Evolutionary conservation across 2,888 invertebrate genomes (phyloP), one percentile per base, ranked within the genome.

Genomic region (Xanthia togata): DNA sequence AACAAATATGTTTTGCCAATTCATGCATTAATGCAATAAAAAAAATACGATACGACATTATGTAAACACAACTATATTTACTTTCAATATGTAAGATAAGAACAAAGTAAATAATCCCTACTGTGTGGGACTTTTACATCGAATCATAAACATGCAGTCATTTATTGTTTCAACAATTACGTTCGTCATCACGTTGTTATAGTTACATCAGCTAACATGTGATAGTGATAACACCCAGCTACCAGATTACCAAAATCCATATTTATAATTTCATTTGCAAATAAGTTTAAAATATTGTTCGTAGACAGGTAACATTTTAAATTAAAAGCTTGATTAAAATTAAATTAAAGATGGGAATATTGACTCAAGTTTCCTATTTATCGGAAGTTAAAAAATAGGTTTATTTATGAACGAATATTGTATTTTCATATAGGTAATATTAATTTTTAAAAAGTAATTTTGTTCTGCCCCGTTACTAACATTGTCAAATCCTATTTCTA

Each of bases 11-110:
- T 73, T 50, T 47, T 63, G 50, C 68, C 47, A 75, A 53, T 69
- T 70, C 67, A 68, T 65, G 35, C 38, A 67, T 57, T 44, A 76
- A 76, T 80, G 72, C 1, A 1, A 38, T 38, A 1, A 38, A 38
- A 38, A 9, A 38, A 9, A 38, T 38, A 77, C 69, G 64, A 77
- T 60, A 60, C 17, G 59, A 55, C 59, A 72, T 62, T 63, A 70
- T 74, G 77, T 79, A 78, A 76, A 79, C 73, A 79, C 50, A 59
- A 62, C 23, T 5, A 68, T 70, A 75, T 67, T 65, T 71, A 70
- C 63, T 50, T 60, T 60, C 14, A 47, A 41, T 79, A 57, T 38
- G 5, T 38, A 55, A 35, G 47, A 80, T 41, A 71, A 68, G 31
- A 73, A 50, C 14, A 38, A 53, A 31, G 44, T 73, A 31, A 35